Conservation (phyloP, 1,140 invertebrate species). For the Mizuhopecten yessoensis region DNA sequence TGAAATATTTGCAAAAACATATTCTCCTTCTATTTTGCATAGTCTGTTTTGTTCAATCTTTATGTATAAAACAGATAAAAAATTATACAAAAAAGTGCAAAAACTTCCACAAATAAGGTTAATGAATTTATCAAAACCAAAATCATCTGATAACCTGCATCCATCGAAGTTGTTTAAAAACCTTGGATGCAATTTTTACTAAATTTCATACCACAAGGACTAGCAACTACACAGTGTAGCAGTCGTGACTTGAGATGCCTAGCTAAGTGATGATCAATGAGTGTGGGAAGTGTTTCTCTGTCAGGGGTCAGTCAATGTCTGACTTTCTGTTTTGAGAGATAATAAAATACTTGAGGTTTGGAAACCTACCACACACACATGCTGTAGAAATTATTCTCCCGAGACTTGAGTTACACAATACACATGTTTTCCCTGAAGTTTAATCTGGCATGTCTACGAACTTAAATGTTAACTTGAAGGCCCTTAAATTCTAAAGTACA, state of each 20-base stretch:
- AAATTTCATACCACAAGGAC: too few relatives aligned
- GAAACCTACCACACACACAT: background rate
- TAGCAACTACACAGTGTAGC: too few relatives aligned
- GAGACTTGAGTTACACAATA: background rate
- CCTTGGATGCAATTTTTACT: too few relatives aligned
- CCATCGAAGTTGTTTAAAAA: too few relatives aligned
- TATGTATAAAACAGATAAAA: too few relatives aligned
- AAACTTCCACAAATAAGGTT: too few relatives aligned
- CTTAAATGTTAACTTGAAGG: background rate
- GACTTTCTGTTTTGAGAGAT: background rate
- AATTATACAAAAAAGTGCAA: too few relatives aligned
- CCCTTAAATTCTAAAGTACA: background rate
- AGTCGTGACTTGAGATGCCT: background rate
- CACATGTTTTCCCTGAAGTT: background rate
- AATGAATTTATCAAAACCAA: too few relatives aligned
- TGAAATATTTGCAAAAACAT: too few relatives aligned
- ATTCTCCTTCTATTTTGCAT: too few relatives aligned
- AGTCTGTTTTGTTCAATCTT: too few relatives aligned
- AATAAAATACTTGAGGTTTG: conserved; percentile 35
- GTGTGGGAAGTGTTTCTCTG: background rate
- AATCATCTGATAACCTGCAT: too few relatives aligned
- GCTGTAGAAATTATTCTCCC: background rate
- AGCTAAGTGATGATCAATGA: background rate
- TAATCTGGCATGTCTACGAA: conserved; percentile 15
- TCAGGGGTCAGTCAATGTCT: background rate